Base-by-base conservation (phyloP, 2,113 vertebrate genomes). In the Galemys pyrenaicus region DNA sequence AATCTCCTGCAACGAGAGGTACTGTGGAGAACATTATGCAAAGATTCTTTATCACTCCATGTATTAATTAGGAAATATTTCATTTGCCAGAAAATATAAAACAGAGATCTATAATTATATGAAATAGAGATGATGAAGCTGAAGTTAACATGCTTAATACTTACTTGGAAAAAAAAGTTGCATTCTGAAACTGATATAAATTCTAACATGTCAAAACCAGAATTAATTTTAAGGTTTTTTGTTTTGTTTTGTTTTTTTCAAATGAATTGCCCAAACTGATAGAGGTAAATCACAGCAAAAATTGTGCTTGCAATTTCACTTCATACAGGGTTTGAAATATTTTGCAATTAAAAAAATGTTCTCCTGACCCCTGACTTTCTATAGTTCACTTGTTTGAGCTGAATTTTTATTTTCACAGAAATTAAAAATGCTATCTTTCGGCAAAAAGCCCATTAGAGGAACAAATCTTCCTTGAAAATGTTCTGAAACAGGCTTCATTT, bases 391-490 rank as follows among this genome's bases (percentile, higher is more conserved):
- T 77, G 12, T 80, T 93, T 94, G 64, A 95, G 85, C 83, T 75
- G 49, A 22, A 70, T 89, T 96, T 96, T 95, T 96, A 96, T 96
- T 96, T 95, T 96, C 77, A 95, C 62, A 93, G 80, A 96, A 96
- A 95, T 97, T 96, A 97, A 95, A 94, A 96, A 81, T 80, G 49
- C 9, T 94, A 93, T 90, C 87, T 92, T 94, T 96, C 19, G 0
- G 92, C 80, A 91, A 85, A 95, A 84, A 93, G 62, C 56, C 85
- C 96, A 91, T 97, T 2, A 1, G 37, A 92, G 86, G 44, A 97
- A 94, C 87, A 97, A 96, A 97, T 97, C 88, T 97, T 96, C 64
- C 71, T 92, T 97, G 88, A 95, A 97, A 97, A 90, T 67, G 78
- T 90, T 97, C 86, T 68, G 70, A 93, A 46, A 84, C 80, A 94